Percentiles rank a stretch among this genome's conserved stretches.
Conservation (phyloP, 2,113 vertebrate species). For the Amphiprion ocellaris region DNA sequence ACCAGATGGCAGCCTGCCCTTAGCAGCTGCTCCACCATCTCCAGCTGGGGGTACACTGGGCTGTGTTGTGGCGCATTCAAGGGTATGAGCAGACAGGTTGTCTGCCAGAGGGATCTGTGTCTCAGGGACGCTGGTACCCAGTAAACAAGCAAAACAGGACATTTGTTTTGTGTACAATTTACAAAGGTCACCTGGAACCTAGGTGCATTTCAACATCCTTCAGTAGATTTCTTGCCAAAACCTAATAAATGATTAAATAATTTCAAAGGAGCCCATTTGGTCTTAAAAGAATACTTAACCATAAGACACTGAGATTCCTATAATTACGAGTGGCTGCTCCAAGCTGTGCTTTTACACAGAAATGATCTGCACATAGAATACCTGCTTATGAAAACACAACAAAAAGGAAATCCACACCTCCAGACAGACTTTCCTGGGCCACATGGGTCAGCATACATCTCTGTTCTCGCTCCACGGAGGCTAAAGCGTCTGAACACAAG, state of each 20-base stretch:
- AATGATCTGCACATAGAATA: too few species aligned
- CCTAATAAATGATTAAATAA: slow-evolving; percentile 55
- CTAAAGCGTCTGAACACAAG: slow-evolving; percentile 54
- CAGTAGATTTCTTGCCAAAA: slow-evolving; percentile 30
- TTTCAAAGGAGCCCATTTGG: neutral
- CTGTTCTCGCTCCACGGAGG: slow-evolving; percentile 39
- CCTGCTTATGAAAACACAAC: neutral
- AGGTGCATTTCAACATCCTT: slow-evolving; percentile 51
- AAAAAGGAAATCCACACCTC: slow-evolving; percentile 27
- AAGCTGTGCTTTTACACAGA: neutral
- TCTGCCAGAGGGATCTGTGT: slow-evolving; percentile 74
- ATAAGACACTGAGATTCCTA: neutral
- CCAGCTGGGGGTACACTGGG: slow-evolving; percentile 62
- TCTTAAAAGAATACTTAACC: neutral
- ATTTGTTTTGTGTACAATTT: slow-evolving; percentile 42
- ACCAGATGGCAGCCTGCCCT: slow-evolving; percentile 79
- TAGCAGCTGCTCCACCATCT: slow-evolving; percentile 72
- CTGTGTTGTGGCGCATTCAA: slow-evolving; percentile 52
- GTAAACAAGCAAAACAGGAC: slow-evolving; percentile 63
- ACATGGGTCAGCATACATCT: slow-evolving; percentile 16
- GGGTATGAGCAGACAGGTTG: slow-evolving; percentile 81
- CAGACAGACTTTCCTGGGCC: neutral
- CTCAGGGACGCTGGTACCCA: slow-evolving; percentile 50
- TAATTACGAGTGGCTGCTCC: neutral
- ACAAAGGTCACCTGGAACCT: slow-evolving; percentile 60